A percentile compares a stretch with the other conserved stretches of the same genome.
Conservation (phyloP, 2,113 vertebrate species). For the Uria lomvia region DNA sequence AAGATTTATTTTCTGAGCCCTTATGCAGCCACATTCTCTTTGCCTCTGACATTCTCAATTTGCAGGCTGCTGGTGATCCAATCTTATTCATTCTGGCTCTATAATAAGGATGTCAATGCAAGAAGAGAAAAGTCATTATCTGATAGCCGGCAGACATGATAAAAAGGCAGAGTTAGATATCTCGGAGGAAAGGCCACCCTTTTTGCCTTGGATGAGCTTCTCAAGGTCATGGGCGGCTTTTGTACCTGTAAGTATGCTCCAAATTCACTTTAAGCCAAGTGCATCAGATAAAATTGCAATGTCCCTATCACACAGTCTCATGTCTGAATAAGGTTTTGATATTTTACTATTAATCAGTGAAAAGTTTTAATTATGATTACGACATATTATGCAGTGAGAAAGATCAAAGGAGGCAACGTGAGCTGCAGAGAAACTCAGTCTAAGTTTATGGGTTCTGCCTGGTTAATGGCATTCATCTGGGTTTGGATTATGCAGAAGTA, state of each 20-base stretch:
- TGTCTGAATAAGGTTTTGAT: not conserved
- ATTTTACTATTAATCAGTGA: not conserved
- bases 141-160: conserved; percentile 15
- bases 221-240: conserved; percentile 49
- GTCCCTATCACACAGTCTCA: not conserved
- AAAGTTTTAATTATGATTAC: not conserved
- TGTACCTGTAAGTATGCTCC: not conserved
- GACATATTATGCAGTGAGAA: not conserved
- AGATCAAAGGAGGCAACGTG: not conserved
- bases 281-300: not conserved
- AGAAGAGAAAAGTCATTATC: conserved; percentile 27
- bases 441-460: not conserved
- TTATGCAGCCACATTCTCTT: conserved; percentile 24
- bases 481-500: not conserved
- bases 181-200: not conserved
- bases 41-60: conserved; percentile 45
- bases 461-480: not conserved
- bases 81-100: conserved; percentile 42
- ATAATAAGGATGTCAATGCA: conserved; percentile 56
- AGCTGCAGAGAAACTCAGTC: not conserved
- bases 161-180: conserved; percentile 20
- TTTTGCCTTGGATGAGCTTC: conserved; percentile 1
- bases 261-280: not conserved
- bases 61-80: conserved; percentile 43
- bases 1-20: conserved; percentile 65